phyloP scores from a whole-genome alignment of 2,113 vertebrate genomes.

The Corvus cornix region DNA sequence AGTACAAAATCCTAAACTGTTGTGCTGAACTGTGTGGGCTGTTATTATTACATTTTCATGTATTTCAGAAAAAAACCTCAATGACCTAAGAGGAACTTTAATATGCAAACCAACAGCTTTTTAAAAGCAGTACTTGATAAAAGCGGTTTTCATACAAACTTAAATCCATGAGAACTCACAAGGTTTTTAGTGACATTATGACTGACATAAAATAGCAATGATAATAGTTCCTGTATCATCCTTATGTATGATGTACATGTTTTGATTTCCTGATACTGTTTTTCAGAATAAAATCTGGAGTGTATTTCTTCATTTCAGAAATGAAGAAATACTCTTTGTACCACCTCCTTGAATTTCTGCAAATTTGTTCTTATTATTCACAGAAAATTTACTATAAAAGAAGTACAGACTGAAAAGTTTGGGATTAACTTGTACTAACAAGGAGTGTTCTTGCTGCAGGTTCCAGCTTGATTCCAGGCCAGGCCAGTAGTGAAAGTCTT shows the following conservation, averaged over 20 bases:
- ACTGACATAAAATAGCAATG: slow-evolving; percentile 5
- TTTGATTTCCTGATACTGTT: slow-evolving; percentile 9
- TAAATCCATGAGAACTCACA: not conserved
- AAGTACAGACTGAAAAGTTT: not conserved
- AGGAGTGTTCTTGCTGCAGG: not conserved
- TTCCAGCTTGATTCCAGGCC: not conserved
- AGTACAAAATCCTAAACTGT: not conserved
- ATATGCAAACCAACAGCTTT: not conserved
- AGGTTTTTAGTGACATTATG: slow-evolving; percentile 20
- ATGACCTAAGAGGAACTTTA: not conserved
- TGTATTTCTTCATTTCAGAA: not conserved
- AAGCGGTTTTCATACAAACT: not conserved
- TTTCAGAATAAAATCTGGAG: not conserved
- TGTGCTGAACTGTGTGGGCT: not conserved
- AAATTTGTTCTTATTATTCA: not conserved
- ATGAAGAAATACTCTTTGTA: not conserved
- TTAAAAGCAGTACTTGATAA: not conserved
- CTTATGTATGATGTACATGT: not conserved
- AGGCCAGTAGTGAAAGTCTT: not conserved
- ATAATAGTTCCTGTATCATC: not conserved
- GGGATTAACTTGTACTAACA: not conserved
- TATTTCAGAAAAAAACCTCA: not conserved
- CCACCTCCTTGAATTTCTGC: not conserved
- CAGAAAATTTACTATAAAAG: not conserved
- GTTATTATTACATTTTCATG: not conserved